Conservation (phyloP, 1,140 invertebrate genomes). For the Hylaeus volcanicus region DNA sequence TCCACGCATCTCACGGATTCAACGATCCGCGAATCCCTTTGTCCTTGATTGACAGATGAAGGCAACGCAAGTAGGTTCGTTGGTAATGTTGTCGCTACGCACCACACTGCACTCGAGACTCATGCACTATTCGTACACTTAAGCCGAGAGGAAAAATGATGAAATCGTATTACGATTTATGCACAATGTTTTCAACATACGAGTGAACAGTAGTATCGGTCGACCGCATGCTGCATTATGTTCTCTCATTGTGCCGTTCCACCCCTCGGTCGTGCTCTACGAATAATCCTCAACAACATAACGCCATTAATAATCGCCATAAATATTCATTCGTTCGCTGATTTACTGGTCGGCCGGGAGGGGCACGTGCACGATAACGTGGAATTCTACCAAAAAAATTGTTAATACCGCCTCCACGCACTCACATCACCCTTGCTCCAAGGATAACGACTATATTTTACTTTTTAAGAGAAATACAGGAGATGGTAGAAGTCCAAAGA, state of each 20-base stretch:
- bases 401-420: conserved; percentile 32
- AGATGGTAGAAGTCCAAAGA: not conserved
- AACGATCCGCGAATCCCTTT: conserved; percentile 43
- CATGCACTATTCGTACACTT: not conserved
- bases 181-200: conserved; percentile 36
- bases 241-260: conserved; percentile 57
- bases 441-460: not conserved
- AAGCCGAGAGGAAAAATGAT: conserved; percentile 2
- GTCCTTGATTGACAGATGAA: conserved; percentile 43
- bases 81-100: conserved; percentile 45
- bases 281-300: conserved; percentile 69
- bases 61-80: conserved; percentile 38
- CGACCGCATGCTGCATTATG: conserved; percentile 64
- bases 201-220: conserved; percentile 16
- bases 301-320: conserved; percentile 72
- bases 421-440: not conserved
- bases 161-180: conserved; percentile 12
- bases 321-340: conserved; percentile 71
- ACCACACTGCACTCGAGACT: conserved; percentile 39
- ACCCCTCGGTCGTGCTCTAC: conserved; percentile 37
- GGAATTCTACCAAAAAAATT: conserved; percentile 51
- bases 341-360: conserved; percentile 62
- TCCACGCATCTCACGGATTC: conserved; percentile 27
- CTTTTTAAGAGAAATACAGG: not conserved
- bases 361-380: conserved; percentile 44